Percentiles rank a stretch among this genome's conserved stretches.
These are phyloP conservation scores for Oncorhynchus keta DNA, from an alignment of 2,113 vertebrate species.

Conservation along the genomic window DNA sequence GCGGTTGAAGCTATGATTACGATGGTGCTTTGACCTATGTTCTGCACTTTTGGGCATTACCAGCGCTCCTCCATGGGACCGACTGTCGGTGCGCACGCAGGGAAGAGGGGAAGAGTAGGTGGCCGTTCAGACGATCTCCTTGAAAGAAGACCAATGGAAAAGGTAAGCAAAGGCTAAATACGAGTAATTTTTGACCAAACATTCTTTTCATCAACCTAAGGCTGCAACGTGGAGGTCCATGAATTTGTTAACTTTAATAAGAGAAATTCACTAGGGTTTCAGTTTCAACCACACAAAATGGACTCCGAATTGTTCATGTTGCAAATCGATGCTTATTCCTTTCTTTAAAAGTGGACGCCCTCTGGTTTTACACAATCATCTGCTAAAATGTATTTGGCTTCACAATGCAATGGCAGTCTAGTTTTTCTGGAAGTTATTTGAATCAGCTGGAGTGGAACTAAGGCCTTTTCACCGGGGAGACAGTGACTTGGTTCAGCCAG, in stretches of 20 bases:
- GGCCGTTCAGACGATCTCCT: conserved; percentile 59
- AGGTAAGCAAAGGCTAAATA: conserved; percentile 50
- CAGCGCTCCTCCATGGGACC: conserved; percentile 74
- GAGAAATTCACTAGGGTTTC: neutral
- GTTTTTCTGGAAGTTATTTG: conserved; percentile 40
- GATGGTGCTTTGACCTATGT: neutral
- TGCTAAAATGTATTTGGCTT: conserved; percentile 37
- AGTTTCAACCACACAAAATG: neutral
- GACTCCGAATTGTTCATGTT: neutral
- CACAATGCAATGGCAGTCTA: conserved; percentile 8
- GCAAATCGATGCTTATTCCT: neutral
- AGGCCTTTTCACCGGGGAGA: conserved; percentile 46
- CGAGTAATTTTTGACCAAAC: neutral
- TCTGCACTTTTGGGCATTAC: neutral
- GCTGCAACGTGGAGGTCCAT: neutral
- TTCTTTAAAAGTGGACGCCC: neutral
- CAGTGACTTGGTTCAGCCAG: conserved; percentile 33
- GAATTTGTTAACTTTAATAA: neutral
- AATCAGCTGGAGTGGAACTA: conserved; percentile 62
- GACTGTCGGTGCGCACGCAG: neutral
- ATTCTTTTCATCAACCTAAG: neutral
- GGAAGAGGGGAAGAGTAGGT: conserved; percentile 42
- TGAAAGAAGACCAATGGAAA: conserved; percentile 52
- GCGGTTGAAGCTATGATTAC: neutral
- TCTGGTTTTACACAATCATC: neutral